Evolutionary conservation across 2,797 vertebrate species (phyloP).

Genomic region (Diceros bicornis): DNA sequence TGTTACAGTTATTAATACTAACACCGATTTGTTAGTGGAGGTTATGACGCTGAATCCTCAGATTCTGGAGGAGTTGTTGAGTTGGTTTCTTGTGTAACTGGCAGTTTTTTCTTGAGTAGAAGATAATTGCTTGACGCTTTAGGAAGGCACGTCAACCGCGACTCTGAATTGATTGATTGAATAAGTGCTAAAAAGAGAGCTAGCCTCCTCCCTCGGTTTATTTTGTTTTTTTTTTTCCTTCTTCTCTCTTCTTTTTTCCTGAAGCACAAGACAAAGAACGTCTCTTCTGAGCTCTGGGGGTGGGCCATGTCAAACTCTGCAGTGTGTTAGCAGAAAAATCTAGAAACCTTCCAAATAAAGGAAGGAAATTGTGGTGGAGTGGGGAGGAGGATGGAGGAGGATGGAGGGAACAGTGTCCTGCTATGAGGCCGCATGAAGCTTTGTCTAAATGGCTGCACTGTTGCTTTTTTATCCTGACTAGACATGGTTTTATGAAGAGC

Average conservation of each 20-base stretch:
- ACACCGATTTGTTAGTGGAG: background rate
- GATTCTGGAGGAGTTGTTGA: background rate
- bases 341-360: background rate
- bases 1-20: background rate
- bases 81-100: background rate
- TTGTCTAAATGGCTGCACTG: background rate
- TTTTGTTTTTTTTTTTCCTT: background rate
- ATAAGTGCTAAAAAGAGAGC: background rate
- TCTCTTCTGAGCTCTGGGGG: background rate
- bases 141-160: background rate
- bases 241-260: background rate
- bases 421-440: fast-evolving
- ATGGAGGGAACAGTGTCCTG: background rate
- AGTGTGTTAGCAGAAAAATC: background rate
- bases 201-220: background rate
- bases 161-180: background rate
- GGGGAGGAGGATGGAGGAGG: background rate
- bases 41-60: background rate
- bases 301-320: background rate
- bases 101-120: background rate
- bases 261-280: background rate
- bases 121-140: background rate
- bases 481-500: background rate
- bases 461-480: background rate
- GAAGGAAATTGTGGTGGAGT: background rate